Conservation (phyloP, 2,888 invertebrate species). For the Tipula unca region DNA sequence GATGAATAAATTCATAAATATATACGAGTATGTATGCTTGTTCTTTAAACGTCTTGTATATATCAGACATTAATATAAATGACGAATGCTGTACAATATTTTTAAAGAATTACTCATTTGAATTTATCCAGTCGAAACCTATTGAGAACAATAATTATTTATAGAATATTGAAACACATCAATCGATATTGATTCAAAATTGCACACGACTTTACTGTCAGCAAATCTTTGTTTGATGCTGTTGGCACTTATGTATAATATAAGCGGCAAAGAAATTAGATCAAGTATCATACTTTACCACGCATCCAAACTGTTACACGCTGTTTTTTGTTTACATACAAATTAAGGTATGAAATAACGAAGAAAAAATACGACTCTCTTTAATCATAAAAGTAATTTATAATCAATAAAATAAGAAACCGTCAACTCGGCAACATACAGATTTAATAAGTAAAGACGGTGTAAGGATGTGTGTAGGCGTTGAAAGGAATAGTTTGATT, state of each 20-base stretch:
- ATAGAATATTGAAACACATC: neutral
- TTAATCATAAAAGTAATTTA: neutral
- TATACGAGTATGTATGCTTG: neutral
- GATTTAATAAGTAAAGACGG: neutral
- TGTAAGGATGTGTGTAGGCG: neutral
- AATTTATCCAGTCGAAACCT: neutral
- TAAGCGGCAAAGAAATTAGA: neutral
- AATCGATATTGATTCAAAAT: neutral
- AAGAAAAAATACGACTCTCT: neutral
- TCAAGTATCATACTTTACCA: neutral
- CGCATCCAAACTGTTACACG: neutral
- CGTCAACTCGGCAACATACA: neutral
- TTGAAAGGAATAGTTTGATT: neutral
- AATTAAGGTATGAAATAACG: neutral
- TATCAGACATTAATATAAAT: neutral
- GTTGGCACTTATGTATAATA: neutral
- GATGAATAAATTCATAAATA: neutral
- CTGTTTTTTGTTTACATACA: neutral
- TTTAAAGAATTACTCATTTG: neutral
- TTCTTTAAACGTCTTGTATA: neutral
- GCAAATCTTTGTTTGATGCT: neutral
- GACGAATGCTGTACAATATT: neutral
- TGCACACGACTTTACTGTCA: neutral
- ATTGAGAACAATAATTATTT: neutral
- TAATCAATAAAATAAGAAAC: neutral